Percentiles rank a stretch among this genome's conserved stretches.
Conservation (phyloP, 2,888 invertebrate genomes). For the Diloba caeruleocephala region DNA sequence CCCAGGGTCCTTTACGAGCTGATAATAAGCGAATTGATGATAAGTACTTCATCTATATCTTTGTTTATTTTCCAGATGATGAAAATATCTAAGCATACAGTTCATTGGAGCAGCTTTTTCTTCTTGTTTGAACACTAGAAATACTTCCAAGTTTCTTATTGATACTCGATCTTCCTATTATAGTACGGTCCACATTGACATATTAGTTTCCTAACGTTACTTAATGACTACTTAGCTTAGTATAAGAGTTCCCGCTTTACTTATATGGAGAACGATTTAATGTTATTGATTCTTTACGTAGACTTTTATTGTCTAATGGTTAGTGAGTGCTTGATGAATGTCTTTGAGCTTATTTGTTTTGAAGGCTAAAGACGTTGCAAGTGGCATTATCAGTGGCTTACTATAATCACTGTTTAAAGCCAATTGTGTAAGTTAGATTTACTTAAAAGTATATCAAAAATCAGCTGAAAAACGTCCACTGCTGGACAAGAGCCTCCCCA, state of each 20-base stretch:
- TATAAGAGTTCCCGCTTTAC: conserved; percentile 49
- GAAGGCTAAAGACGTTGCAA: background rate
- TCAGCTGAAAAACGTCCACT: conserved; percentile 1
- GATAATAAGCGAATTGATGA: no score
- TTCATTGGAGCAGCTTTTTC: conserved; percentile 28
- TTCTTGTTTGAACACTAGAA: conserved; percentile 30
- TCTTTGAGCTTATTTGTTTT: conserved; percentile 1
- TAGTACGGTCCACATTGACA: conserved; percentile 60
- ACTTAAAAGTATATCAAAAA: conserved; percentile 5
- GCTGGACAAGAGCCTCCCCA: no score
- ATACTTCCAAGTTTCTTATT: conserved; percentile 29
- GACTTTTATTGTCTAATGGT: conserved; percentile 37
- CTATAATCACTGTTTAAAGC: conserved; percentile 4
- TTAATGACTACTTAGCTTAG: conserved; percentile 62
- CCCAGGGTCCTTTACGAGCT: no score
- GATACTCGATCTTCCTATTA: conserved; percentile 48
- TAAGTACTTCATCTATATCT: no score
- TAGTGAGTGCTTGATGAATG: conserved; percentile 6
- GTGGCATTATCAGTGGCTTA: conserved; percentile 15
- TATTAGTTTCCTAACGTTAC: conserved; percentile 68
- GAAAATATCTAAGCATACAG: conserved; percentile 27
- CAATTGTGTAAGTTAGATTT: background rate
- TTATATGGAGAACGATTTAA: conserved; percentile 42
- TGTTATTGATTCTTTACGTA: conserved; percentile 42
- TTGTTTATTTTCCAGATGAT: conserved; percentile 16